A percentile compares a stretch with the other conserved stretches of the same genome.
Evolutionary conservation across 35 echinoderm and acorn worm species (phyloP).

Genomic region (Apostichopus californicus): DNA sequence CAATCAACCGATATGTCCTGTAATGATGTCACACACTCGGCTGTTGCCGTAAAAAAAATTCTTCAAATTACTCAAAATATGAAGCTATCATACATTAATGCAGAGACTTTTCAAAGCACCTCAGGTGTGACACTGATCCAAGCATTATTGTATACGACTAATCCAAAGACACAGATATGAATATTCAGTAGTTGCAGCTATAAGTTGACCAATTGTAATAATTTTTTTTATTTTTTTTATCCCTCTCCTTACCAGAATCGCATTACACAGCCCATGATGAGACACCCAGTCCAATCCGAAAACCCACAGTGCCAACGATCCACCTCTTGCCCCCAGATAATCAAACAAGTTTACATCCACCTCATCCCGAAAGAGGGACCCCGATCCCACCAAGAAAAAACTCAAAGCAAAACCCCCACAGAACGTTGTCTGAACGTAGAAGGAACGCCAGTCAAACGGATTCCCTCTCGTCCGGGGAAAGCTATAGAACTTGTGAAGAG

Average conservation of each 20-base stretch:
- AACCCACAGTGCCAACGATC: constrained; percentile 50
- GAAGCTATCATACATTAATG: no score
- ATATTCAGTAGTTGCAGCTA: no score
- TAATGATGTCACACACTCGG: no score
- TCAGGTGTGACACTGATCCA: no score
- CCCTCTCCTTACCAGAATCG: background rate
- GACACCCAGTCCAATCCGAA: constrained; percentile 25
- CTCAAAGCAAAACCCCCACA: constrained; percentile 12
- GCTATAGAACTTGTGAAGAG: constrained; percentile 48
- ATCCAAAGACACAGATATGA: no score
- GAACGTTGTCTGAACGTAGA: background rate
- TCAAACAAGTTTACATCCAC: constrained; percentile 23
- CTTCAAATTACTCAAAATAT: no score
- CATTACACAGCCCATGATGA: constrained; percentile 39
- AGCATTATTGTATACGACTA: no score
- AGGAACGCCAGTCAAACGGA: constrained; percentile 37
- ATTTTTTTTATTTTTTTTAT: no score
- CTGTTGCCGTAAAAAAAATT: no score
- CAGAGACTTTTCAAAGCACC: no score
- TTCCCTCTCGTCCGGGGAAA: constrained; percentile 41
- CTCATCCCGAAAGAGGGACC: constrained; percentile 25
- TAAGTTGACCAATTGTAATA: no score
- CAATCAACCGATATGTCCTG: no score
- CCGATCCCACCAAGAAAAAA: constrained; percentile 58
- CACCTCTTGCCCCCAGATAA: constrained; percentile 38